Evolutionary conservation across 1,140 invertebrate species (phyloP).

Genomic region (Caenorhabditis briggsae): DNA sequence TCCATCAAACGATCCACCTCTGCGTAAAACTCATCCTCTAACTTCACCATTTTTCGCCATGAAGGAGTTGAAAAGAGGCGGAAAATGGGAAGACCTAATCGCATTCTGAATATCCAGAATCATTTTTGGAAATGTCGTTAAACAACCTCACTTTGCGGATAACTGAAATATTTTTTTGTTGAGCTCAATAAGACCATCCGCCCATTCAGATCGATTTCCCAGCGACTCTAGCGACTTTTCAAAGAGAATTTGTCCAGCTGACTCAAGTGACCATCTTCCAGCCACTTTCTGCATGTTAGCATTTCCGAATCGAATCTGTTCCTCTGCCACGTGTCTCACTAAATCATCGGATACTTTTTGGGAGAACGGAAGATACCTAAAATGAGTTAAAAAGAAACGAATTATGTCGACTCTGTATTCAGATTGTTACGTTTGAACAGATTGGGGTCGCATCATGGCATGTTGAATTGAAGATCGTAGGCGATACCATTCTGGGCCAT

Average conservation of each 20-base stretch:
- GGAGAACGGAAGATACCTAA: conserved; percentile 83
- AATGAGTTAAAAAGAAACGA: neutral
- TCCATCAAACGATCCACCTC: conserved; percentile 74
- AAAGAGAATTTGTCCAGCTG: conserved; percentile 78
- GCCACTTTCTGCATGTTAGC: conserved; percentile 75
- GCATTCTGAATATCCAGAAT: conserved; percentile 75
- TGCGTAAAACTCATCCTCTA: conserved; percentile 78
- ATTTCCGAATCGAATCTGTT: conserved; percentile 69
- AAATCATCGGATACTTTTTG: conserved; percentile 87
- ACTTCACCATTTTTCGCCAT: conserved; percentile 76
- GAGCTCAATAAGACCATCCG: conserved; percentile 75
- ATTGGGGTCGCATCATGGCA: conserved; percentile 85
- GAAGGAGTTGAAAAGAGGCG: conserved; percentile 75
- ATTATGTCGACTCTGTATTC: neutral
- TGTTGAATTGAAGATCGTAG: conserved; percentile 88
- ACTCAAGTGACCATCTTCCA: conserved; percentile 78
- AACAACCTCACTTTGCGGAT: conserved; percentile 69
- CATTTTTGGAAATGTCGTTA: neutral
- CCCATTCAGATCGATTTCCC: conserved; percentile 68
- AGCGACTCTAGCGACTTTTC: conserved; percentile 77
- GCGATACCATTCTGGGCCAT: conserved; percentile 86
- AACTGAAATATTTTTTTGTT: conserved; percentile 77
- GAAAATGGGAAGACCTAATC: conserved; percentile 73
- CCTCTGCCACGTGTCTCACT: conserved; percentile 79
- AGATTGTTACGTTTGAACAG: conserved; percentile 80